phyloP scores from a whole-genome alignment of 1,140 invertebrate species.

The Saccostrea cuccullata region DNA sequence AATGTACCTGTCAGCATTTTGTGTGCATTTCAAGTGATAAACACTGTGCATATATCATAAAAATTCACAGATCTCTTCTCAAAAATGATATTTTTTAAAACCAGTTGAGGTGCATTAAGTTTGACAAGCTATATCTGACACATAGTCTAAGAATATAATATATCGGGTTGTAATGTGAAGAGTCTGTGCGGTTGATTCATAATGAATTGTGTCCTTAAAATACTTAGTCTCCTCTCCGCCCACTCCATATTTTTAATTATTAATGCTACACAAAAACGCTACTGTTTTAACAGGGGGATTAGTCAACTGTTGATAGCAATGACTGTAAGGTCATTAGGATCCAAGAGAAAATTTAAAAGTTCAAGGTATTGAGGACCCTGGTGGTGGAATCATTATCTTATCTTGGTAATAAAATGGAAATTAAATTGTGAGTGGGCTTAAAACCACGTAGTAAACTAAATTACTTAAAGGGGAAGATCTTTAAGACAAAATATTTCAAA shows the following conservation, averaged over 20 bases:
- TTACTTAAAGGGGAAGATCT: background rate
- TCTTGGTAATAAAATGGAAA: background rate
- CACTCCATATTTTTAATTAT: background rate
- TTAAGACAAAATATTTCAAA: background rate
- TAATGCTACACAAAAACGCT: background rate
- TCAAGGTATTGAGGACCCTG: background rate
- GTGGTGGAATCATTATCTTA: slow-evolving; percentile 14
- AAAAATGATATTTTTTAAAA: background rate
- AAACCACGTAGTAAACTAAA: background rate
- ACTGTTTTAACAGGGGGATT: background rate
- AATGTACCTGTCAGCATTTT: slow-evolving; percentile 13
- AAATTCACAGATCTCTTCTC: background rate
- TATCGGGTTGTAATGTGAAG: background rate
- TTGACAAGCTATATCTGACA: slow-evolving; percentile 30
- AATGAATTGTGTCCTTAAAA: background rate
- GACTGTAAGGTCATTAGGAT: background rate
- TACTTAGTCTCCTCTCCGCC: background rate
- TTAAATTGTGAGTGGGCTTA: slow-evolving; percentile 1
- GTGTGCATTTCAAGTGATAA: background rate
- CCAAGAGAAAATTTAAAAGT: background rate
- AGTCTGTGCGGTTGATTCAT: background rate
- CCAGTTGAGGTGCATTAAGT: background rate
- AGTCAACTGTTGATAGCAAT: slow-evolving; percentile 1
- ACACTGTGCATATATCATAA: slow-evolving; percentile 4
- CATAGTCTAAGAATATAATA: slow-evolving; percentile 27